Evolutionary conservation across 2,113 vertebrate genomes (phyloP).

Genomic region (Dissostichus mawsoni): DNA sequence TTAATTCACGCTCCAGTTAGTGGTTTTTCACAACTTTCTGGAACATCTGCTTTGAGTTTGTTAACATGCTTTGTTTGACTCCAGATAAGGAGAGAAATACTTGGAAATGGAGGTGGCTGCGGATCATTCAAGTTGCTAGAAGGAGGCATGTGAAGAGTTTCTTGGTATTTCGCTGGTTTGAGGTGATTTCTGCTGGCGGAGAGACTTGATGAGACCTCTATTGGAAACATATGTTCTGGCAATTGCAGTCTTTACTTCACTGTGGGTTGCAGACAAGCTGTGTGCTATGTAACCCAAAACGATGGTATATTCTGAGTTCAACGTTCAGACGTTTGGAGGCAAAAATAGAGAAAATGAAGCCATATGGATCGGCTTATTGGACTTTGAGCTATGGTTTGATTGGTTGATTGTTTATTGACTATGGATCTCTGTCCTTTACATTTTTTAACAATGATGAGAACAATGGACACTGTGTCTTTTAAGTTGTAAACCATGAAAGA

Average conservation of each 20-base stretch:
- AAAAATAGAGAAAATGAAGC: neutral
- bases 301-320: neutral
- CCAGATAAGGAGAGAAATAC: neutral
- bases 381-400: neutral
- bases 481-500: too few species aligned
- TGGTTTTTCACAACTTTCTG: constrained; percentile 25
- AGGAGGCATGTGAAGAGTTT: constrained; percentile 20
- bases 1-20: constrained; percentile 1
- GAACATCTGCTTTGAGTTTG: constrained; percentile 69
- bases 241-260: neutral
- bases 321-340: neutral
- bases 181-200: constrained; percentile 38
- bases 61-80: neutral
- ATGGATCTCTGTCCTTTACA: too few species aligned
- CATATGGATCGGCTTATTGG: neutral
- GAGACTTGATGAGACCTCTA: constrained; percentile 42
- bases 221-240: constrained; percentile 72
- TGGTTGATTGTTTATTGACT: too few species aligned
- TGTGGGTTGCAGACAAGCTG: constrained; percentile 4
- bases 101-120: neutral
- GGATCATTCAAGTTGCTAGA: neutral
- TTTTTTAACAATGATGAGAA: too few species aligned
- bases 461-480: too few species aligned
- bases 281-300: constrained; percentile 1
- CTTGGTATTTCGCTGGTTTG: constrained; percentile 3